Evolutionary conservation across 2,113 vertebrate genomes (phyloP).

Genomic region (Forbesichthys agassizii): DNA sequence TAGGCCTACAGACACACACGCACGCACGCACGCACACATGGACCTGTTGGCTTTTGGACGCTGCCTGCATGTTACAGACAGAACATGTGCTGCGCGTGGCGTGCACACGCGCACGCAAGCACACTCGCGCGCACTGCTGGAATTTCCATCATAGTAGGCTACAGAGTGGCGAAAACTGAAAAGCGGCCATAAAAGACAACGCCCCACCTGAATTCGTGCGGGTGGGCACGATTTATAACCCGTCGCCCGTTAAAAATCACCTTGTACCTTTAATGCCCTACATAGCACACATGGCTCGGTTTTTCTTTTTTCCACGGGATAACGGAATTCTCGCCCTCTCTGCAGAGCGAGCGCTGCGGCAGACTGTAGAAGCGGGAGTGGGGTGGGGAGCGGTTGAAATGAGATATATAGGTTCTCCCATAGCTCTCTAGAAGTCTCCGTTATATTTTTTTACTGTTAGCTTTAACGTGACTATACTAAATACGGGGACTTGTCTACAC

Average conservation of each 20-base stretch:
- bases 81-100: constrained; percentile 46
- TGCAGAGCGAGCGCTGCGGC: constrained; percentile 63
- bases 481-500: constrained; percentile 56
- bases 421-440: constrained; percentile 60
- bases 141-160: constrained; percentile 34
- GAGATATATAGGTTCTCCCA: constrained; percentile 35
- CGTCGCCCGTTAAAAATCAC: constrained; percentile 55
- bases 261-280: constrained; percentile 54
- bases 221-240: constrained; percentile 51
- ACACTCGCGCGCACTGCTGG: constrained; percentile 46
- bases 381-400: constrained; percentile 19
- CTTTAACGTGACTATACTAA: constrained; percentile 53
- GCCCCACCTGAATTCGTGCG: constrained; percentile 63
- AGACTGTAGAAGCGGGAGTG: constrained; percentile 37
- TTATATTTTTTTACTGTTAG: constrained; percentile 76
- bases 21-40: constrained; percentile 44
- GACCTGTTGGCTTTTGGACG: constrained; percentile 70
- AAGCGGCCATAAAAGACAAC: constrained; percentile 65
- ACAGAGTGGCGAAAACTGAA: constrained; percentile 46
- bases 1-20: constrained; percentile 13
- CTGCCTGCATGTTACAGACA: constrained; percentile 53
- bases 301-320: constrained; percentile 56
- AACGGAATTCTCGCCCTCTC: constrained; percentile 51
- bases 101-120: constrained; percentile 33
- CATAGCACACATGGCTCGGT: constrained; percentile 53